phyloP scores from a whole-genome alignment of 2,888 invertebrate genomes.

The Heteropelma amictum region DNA sequence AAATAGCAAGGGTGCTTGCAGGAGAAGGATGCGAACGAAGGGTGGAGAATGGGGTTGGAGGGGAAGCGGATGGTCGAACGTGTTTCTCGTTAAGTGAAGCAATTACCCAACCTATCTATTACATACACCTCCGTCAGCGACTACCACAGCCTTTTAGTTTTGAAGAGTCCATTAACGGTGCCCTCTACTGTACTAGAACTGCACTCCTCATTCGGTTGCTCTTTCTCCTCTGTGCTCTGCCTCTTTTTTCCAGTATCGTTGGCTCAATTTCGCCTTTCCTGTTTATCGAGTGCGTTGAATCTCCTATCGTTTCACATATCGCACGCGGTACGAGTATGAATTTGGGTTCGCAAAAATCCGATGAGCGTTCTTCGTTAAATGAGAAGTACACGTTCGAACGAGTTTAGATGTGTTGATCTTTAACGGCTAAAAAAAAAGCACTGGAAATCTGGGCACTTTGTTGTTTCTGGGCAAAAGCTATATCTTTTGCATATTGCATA shows the following conservation, averaged over 20 bases:
- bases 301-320: slow-evolving; percentile 18
- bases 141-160: slow-evolving; percentile 75
- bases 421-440: no score
- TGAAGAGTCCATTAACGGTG: slow-evolving; percentile 67
- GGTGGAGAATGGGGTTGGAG: slow-evolving; percentile 1
- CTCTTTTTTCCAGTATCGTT: background rate
- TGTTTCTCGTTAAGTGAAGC: slow-evolving; percentile 78
- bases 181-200: slow-evolving; percentile 35
- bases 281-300: slow-evolving; percentile 38
- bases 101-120: slow-evolving; percentile 77
- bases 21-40: slow-evolving; percentile 5
- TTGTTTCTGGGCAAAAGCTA: no score
- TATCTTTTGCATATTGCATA: no score
- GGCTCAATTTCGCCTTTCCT: background rate
- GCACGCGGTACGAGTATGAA: no score
- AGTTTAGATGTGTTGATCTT: no score
- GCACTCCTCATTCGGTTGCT: background rate
- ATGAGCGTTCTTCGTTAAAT: no score
- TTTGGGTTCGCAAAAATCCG: no score
- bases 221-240: slow-evolving; percentile 19
- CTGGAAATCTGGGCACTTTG: no score
- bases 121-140: slow-evolving; percentile 75
- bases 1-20: slow-evolving; percentile 5
- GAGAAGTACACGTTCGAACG: no score
- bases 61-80: slow-evolving; percentile 59